Evolutionary conservation across 2,797 vertebrate genomes (phyloP), one percentile per base, ranked within the genome.

Genomic region (Acrossocheilus wenchowensis): DNA sequence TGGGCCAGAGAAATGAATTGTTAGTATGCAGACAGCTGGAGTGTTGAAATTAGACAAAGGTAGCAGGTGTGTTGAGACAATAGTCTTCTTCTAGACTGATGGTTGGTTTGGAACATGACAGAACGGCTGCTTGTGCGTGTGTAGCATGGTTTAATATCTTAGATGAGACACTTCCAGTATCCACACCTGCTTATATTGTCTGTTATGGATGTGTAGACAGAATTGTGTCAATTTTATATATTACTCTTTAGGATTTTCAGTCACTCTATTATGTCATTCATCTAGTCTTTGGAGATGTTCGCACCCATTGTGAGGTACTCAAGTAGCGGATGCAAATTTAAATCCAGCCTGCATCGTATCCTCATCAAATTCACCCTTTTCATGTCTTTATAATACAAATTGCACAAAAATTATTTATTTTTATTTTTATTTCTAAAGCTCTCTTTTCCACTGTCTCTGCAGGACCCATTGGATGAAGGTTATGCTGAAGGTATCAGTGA

Each of bases 401-500:
- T 10, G 15, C 23, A 66, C 41, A 48, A 26, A 26, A 26, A 26
- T 26, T 26, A 26, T 26, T 26, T 26, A 26, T 26, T 26, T 26
- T 26, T 26, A 26, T 26, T 26, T 26, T 26, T 26, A 26, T 26
- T 26, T 26, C 26, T 26, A 26, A 26, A 1, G 26, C 2, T 23
- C 6, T 71, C 11, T 48, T n/a, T 86, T 41, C 78, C 9, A 80
- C 11, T 86, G 45, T 34, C 90, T 85, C 72, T 94, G 50, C 91
- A 99, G 98, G 97, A 97, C 87, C 95, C 97, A 12, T 92, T 96
- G 92, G 96, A 95, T 8, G 96, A 98, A 89, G 94, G 95, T 39
- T 97, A 96, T 93, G 95, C 96, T 86, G 96, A 97, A 64, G 90
- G 93, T 14, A 94, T 97, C 87, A 94, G 96, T 52, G 96, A 97